A percentile compares a stretch with the other conserved stretches of the same genome.
Conservation (phyloP, 2,888 invertebrate genomes). For the Empis livida region DNA sequence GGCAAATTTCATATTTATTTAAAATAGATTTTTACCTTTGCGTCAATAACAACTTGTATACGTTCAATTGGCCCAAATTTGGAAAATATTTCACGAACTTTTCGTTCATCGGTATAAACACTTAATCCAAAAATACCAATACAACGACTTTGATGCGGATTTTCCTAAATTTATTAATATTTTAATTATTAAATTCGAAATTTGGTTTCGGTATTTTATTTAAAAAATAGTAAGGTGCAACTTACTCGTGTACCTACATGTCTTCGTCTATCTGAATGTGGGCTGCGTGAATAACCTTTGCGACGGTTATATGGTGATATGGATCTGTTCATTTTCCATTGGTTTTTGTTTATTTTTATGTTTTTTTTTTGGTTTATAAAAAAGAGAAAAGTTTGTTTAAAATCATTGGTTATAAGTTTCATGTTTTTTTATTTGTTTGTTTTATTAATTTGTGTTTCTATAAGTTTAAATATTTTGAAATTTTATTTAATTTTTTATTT, state of each 20-base stretch:
- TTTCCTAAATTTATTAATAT: constrained; percentile 18
- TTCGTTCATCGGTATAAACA: constrained; percentile 82
- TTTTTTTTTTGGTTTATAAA: too few species aligned
- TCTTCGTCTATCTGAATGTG: constrained; percentile 56
- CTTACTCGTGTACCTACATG: constrained; percentile 62
- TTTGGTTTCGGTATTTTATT: neutral
- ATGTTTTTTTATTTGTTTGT: too few species aligned
- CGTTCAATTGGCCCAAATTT: constrained; percentile 87
- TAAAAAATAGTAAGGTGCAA: neutral
- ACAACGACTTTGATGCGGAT: constrained; percentile 74
- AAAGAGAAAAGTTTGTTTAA: too few species aligned
- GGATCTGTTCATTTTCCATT: constrained; percentile 22
- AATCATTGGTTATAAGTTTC: too few species aligned
- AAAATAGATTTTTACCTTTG: constrained; percentile 42
- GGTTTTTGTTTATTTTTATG: too few species aligned
- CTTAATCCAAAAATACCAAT: constrained; percentile 92
- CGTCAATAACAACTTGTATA: constrained; percentile 90
- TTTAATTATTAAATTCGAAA: constrained; percentile 46
- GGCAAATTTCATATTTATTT: too few species aligned
- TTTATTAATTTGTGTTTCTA: too few species aligned
- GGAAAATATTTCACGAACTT: constrained; percentile 81
- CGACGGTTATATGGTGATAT: constrained; percentile 43
- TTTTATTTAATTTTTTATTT: too few species aligned
- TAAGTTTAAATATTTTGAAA: too few species aligned
- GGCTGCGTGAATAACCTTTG: constrained; percentile 59